phyloP scores from a whole-genome alignment of 2,113 vertebrate genomes.

The Nicator chloris region DNA sequence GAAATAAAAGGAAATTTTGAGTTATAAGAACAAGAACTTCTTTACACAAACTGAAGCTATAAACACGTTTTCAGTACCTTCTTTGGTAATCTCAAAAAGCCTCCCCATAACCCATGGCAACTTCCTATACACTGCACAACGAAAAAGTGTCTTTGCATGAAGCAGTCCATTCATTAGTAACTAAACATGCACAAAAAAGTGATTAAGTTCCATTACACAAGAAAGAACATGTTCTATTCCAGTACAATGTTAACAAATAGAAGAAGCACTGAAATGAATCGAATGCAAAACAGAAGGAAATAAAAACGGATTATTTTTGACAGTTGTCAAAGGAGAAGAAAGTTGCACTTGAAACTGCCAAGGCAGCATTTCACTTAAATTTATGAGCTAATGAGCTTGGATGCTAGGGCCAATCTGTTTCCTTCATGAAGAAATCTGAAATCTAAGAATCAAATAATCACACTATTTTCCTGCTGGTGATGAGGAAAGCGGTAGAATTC shows the following conservation, averaged over 20 bases:
- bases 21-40: not conserved
- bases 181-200: not conserved
- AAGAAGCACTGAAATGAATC: not conserved
- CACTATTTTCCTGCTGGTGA: not conserved
- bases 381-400: not conserved
- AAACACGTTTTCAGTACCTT: not conserved
- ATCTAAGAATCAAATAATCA: not conserved
- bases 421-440: not conserved
- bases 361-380: not conserved
- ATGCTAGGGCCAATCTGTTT: not conserved
- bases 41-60: not conserved
- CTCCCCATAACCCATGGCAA: not conserved
- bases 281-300: not conserved
- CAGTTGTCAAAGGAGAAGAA: not conserved
- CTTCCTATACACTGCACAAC: not conserved
- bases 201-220: not conserved
- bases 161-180: not conserved
- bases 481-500: not conserved
- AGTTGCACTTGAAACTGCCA: not conserved
- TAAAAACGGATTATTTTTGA: not conserved
- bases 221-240: not conserved
- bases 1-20: not conserved
- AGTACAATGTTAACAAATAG: not conserved
- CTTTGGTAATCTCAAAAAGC: not conserved
- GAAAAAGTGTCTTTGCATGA: not conserved